Evolutionary conservation across 2,113 vertebrate genomes (phyloP).

Genomic region (Lota lota): DNA sequence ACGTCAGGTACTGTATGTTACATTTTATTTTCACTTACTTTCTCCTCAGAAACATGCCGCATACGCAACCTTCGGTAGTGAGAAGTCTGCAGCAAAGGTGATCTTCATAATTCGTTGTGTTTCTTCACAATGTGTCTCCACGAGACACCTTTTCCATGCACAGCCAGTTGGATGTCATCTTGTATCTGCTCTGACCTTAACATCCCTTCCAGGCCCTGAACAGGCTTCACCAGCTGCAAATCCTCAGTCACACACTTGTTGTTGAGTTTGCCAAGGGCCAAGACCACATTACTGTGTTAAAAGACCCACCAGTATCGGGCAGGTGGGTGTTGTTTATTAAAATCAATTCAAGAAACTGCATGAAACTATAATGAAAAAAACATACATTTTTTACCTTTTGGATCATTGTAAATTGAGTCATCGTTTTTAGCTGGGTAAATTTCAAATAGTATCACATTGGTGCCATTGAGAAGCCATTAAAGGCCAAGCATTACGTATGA

Average conservation of each 20-base stretch:
- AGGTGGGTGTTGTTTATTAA: conserved; percentile 47
- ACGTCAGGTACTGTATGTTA: too few species aligned
- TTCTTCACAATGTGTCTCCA: not conserved
- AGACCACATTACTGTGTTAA: conserved; percentile 75
- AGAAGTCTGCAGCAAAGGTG: conserved; percentile 85
- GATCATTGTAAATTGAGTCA: too few species aligned
- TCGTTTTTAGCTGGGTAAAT: too few species aligned
- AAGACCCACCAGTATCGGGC: conserved; percentile 75
- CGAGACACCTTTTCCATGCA: not conserved
- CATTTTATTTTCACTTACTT: conserved; percentile 12
- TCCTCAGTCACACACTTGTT: conserved; percentile 86
- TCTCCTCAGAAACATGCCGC: conserved; percentile 89
- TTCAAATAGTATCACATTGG: too few species aligned
- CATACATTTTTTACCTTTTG: not conserved
- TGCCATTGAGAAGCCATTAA: too few species aligned
- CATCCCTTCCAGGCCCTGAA: conserved; percentile 78
- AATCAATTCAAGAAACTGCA: not conserved
- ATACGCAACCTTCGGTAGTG: conserved; percentile 85
- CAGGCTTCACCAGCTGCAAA: conserved; percentile 88
- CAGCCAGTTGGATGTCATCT: too few species aligned
- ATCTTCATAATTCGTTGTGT: not conserved
- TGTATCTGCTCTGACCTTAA: too few species aligned
- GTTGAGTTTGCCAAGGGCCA: conserved; percentile 91
- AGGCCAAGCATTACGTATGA: too few species aligned
- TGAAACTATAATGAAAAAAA: not conserved